Evolutionary conservation across 1,140 invertebrate species (phyloP), one percentile per base, ranked within the genome.

Genomic region (Camponotus floridanus): DNA sequence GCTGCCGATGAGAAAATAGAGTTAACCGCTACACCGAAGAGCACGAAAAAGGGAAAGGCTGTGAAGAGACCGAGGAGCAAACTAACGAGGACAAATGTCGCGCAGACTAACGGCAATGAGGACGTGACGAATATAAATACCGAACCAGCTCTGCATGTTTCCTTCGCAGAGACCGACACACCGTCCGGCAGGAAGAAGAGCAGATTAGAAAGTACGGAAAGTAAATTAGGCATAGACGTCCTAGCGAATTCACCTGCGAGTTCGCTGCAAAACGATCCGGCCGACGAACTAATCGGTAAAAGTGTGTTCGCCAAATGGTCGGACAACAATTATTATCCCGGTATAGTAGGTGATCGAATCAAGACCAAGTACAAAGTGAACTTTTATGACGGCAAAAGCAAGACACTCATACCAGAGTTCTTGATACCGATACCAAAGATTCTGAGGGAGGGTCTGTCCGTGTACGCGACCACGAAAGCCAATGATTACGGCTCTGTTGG

Each of bases 241-340:
- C 4, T 39, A 0, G n/a, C 31, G 1, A 90, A 88, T 39, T 45
- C 67, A 0, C 26, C 26, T 26, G 0, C 26, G 26, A 26, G 1
- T 26, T 21, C 45, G 6, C 33, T 67, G 0, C 33, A 26, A 48
- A 48, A 18, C 61, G 7, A 48, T 1, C 4, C 62, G 6, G 18
- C 13, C 6, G 89, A 94, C 36, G 85, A 90, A 7, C 57, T 94
- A 3, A 93, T 95, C 0, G 96, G 96, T 0, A 96, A 95, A 7
- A 91, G 95, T 0, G 96, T 96, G 0, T 94, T 96, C 68, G 96
- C 96, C 0, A 96, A 96, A 92, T 97, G 96, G 96, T 95, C 96
- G 0, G 96, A 97, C 76, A 96, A 96, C 83, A 95, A 95, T 64
- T 97, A 96, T 87, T 97, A 96, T 86, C 96, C 96, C 0, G 96